Base-by-base conservation (phyloP, 2,888 invertebrate species). In the Oscheius sp. region DNA sequence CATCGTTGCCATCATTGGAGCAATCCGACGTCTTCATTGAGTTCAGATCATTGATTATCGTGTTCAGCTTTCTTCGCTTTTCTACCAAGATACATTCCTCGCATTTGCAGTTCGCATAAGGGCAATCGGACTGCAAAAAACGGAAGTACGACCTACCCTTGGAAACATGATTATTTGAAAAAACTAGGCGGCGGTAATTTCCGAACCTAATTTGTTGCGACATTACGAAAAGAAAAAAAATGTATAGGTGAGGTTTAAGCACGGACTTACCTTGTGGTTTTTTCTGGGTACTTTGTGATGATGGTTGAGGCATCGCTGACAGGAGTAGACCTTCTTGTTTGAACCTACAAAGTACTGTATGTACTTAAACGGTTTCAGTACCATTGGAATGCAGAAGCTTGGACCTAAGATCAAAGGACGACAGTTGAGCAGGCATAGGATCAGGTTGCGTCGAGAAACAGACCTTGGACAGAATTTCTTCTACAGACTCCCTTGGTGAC, bases 251-350 rank as follows among this genome's bases (percentile, higher is more conserved):
- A 13, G 37, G 5, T 33, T n/a, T 2, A 29, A 2, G 10, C 2
- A 11, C 11, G 29, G 29, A 5, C 21, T 37, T 53, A 79, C 80
- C 75, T 87, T 87, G 76, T 87, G 87, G 68, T 87, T 87, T 75
- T 87, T 88, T 1, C 88, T 78, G 29, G 85, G 86, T 65, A 81
- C 83, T 2, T 79, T 68, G 53, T 70, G 65, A 21, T 83, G 83
- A 75, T 88, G 88, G 78, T 88, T 88, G 53, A 88, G 78, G 70
- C 88, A 88, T 70, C 87, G 73, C 75, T 88, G 88, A 76, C 88
- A 88, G 72, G 84, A 86, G 70, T 88, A 88, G 7, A 86, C 83
- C 53, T 86, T 85, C 76, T 87, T 86, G 53, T 11, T 63, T 53
- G 66, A 68, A 51, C 78, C 81, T 76, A n/a, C 53, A 33, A 50